phyloP scores from a whole-genome alignment of 2,888 invertebrate genomes.

The Drosophila vallismaia region DNA sequence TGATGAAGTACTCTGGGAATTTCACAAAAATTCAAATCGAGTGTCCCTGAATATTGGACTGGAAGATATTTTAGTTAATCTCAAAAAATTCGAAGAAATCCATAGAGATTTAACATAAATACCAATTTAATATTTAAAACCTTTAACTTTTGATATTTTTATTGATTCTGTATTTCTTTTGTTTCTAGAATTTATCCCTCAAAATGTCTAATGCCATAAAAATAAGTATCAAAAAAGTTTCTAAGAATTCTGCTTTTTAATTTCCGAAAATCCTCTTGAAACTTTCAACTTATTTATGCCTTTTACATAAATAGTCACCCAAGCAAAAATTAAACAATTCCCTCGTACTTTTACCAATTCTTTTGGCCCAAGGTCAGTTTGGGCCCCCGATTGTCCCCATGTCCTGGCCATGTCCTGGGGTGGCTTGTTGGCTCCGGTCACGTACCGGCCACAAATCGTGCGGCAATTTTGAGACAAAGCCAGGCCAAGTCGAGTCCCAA shows the following conservation, averaged over 20 bases:
- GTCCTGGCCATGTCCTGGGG: slow-evolving; percentile 23
- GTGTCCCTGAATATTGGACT: neutral
- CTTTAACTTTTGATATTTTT: neutral
- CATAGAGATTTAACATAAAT: neutral
- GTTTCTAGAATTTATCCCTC: neutral
- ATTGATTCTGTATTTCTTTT: neutral
- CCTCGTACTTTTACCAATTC: slow-evolving; percentile 20
- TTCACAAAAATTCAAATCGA: neutral
- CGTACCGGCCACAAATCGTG: slow-evolving; percentile 68
- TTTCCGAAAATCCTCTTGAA: neutral
- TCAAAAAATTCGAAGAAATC: neutral
- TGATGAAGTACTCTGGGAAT: slow-evolving; percentile 30
- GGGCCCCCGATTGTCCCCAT: slow-evolving; percentile 11
- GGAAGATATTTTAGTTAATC: too few species aligned
- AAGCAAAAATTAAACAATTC: slow-evolving; percentile 26
- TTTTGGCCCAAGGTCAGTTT: slow-evolving; percentile 35
- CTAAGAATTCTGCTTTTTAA: neutral
- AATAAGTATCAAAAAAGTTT: neutral
- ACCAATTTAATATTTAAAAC: neutral
- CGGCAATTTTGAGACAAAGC: slow-evolving; percentile 56
- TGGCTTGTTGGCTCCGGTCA: slow-evolving; percentile 50
- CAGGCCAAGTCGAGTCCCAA: slow-evolving; percentile 27
- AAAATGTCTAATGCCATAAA: neutral
- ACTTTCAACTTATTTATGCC: slow-evolving; percentile 14
- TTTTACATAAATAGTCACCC: slow-evolving; percentile 15